Conservation (phyloP, 2,888 invertebrate species). For the Ormyrus nitidulus region DNA sequence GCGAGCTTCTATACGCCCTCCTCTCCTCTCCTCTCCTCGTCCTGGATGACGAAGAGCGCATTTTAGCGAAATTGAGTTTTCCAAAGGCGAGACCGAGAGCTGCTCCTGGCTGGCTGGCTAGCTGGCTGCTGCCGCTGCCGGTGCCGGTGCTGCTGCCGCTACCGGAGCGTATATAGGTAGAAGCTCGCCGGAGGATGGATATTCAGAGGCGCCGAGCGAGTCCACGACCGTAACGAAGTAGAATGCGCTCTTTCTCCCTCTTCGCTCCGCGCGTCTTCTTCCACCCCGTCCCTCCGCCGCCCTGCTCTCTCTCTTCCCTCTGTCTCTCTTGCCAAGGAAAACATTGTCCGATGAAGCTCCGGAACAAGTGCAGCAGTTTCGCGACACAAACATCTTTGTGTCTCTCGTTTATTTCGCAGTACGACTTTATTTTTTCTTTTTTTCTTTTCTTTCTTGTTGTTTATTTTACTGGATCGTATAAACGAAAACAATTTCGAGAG, state of each 20-base stretch:
- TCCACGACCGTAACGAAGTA: conserved; percentile 60
- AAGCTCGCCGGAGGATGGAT: conserved; percentile 41
- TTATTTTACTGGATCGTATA: conserved; percentile 48
- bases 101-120: neutral
- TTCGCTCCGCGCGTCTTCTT: conserved; percentile 15
- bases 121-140: neutral
- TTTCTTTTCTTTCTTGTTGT: conserved; percentile 43
- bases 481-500: conserved; percentile 48
- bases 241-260: conserved; percentile 35
- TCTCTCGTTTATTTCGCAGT: conserved; percentile 47
- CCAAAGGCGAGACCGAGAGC: conserved; percentile 52
- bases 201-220: conserved; percentile 52
- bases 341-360: conserved; percentile 43
- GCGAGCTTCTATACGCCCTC: conserved; percentile 34
- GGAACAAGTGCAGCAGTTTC: conserved; percentile 53
- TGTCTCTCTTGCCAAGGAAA: conserved; percentile 22
- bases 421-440: conserved; percentile 40
- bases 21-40: conserved; percentile 15
- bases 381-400: conserved; percentile 51
- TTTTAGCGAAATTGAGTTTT: conserved; percentile 72
- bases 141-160: neutral
- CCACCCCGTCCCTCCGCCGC: neutral
- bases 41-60: conserved; percentile 57
- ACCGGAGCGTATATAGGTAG: conserved; percentile 11
- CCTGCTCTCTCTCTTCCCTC: conserved; percentile 11